Evolutionary conservation across 2,888 invertebrate genomes (phyloP), one percentile per base, ranked within the genome.

Genomic region (Caenorhabditis becei): DNA sequence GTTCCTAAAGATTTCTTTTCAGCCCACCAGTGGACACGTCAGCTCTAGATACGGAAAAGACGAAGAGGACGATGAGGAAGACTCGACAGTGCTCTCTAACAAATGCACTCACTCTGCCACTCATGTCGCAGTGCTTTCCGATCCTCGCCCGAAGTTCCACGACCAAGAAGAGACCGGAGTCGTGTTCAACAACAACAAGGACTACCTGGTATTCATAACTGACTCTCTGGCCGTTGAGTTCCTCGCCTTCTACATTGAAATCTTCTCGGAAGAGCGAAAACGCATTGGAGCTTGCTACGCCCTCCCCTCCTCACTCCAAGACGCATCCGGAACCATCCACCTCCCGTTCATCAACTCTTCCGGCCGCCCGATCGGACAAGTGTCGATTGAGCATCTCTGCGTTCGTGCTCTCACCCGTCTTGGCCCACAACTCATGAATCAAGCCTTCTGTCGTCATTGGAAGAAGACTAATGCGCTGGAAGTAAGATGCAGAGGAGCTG

Each of bases 401-500:
- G 85, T 91, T 53, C 85, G 88, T 14, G 86, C 87, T 3, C 71
- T 90, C 26, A 83, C 74, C 7, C 35, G 78, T 28, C 69, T 84
- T 0, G 83, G 83, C 2, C 78, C 77, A 10, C 89, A 86, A 24
- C 66, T 81, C 2, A 91, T 89, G 89, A 83, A 82, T n/a, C 20
- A 56, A 49, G 74, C 83, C 8, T 86, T 59, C 61, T 79, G 77
- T 41, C 69, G 83, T 20, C 85, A 87, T 59, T 87, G 87, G 87
- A 87, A 87, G 77, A 87, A 87, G 56, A 20, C 85, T 70, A 79
- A 79, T 32, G 72, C 85, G 2, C 37, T 97, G 71, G 96, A 97
- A 93, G 96, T 98, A 59, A 98, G 97, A 0, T 97, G 98, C 91
- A 93, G 97, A 66, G 98, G 98, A 14, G 94, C 96, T 53, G 98